phyloP scores from a whole-genome alignment of 2,888 invertebrate species.

The Heliconius charithonia region DNA sequence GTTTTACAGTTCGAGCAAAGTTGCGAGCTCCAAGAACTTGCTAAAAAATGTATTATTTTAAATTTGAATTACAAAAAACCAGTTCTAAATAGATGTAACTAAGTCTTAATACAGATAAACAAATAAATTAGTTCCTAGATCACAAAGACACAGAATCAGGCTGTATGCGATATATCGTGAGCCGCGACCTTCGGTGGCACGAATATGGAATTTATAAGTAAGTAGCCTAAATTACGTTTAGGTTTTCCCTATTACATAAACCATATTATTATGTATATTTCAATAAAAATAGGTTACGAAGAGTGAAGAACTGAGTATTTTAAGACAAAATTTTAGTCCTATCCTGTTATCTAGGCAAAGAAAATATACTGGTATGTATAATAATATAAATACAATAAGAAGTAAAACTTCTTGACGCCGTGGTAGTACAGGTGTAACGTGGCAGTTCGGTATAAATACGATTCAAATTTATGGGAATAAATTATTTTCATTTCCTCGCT shows the following conservation, averaged over 20 bases:
- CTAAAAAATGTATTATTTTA: too few relatives aligned
- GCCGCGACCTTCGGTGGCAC: slow-evolving; percentile 45
- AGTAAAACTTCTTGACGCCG: neutral
- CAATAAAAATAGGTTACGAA: neutral
- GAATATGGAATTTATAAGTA: slow-evolving; percentile 47
- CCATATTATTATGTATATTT: neutral
- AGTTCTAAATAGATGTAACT: neutral
- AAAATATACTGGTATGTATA: too few relatives aligned
- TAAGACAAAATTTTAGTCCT: neutral
- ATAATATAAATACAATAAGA: too few relatives aligned
- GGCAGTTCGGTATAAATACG: neutral
- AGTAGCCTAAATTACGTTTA: slow-evolving; percentile 44
- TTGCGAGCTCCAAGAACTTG: too few relatives aligned
- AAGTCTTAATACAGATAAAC: neutral
- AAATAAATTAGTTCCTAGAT: slow-evolving; percentile 1
- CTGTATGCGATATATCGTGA: slow-evolving; percentile 28
- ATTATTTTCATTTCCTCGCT: neutral
- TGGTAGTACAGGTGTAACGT: neutral
- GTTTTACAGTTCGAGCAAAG: too few relatives aligned
- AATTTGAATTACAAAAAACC: too few relatives aligned
- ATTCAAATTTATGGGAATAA: neutral
- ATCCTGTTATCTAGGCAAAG: too few relatives aligned
- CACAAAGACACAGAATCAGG: slow-evolving; percentile 24
- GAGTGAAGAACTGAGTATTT: neutral
- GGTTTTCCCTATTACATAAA: slow-evolving; percentile 45